phyloP scores from a whole-genome alignment of 2,888 invertebrate genomes.

The Drosophila rubida region DNA sequence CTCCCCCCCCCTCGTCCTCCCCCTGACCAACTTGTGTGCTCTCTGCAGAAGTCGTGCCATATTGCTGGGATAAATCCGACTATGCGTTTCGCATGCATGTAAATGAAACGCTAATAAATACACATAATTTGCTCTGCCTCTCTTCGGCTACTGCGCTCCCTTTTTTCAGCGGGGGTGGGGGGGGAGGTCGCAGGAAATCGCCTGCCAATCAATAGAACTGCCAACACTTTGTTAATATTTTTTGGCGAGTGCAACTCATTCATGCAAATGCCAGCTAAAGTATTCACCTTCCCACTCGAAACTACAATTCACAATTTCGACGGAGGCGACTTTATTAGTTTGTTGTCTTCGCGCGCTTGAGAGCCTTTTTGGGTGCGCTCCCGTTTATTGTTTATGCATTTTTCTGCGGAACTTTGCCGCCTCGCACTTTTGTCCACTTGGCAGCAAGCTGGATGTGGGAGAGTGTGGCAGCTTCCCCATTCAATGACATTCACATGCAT shows the following conservation, averaged over 20 bases:
- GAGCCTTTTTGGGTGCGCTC: not conserved
- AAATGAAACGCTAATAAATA: constrained; percentile 23
- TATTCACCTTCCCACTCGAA: no score
- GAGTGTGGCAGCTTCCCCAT: constrained; percentile 50
- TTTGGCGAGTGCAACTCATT: no score
- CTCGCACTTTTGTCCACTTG: constrained; percentile 40
- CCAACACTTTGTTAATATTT: no score
- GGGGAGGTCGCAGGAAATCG: no score
- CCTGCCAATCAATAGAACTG: no score
- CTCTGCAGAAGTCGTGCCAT: constrained; percentile 43
- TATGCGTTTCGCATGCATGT: constrained; percentile 41
- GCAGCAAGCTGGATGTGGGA: not conserved
- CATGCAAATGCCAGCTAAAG: no score
- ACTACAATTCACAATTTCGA: no score
- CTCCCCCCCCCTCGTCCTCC: not conserved
- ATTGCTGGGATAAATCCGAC: constrained; percentile 51
- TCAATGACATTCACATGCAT: constrained; percentile 64
- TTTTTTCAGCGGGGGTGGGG: no score
- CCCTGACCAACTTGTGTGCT: not conserved
- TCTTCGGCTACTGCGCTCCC: no score
- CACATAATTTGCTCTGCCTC: not conserved
- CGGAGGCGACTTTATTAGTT: no score
- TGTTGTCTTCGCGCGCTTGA: no score
- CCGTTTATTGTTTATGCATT: constrained; percentile 30
- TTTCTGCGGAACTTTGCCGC: constrained; percentile 28